Evolutionary conservation across 1,140 invertebrate genomes (phyloP), one percentile per base, ranked within the genome.

Genomic region (Pemphigus obesinymphae): DNA sequence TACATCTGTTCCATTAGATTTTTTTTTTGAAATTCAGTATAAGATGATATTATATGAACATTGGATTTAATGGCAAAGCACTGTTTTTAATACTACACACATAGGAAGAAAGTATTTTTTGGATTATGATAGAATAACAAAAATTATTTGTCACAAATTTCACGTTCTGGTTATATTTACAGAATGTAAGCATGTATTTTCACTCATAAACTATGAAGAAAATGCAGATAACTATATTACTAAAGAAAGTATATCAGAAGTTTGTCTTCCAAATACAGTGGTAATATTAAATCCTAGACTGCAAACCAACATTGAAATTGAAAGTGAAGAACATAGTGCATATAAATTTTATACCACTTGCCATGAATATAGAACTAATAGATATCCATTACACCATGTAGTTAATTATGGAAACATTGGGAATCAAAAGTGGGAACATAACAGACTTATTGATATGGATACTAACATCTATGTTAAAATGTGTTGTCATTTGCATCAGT

Each of bases 391-490:
- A n/a, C n/a, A n/a, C 3, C 45, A 23, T 37, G 17, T 58, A 17
- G 10, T 2, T 45, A 11, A n/a, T n/a, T n/a, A n/a, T n/a, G n/a
- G n/a, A n/a, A n/a, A n/a, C n/a, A n/a, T n/a, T n/a, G n/a, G n/a
- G n/a, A n/a, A n/a, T n/a, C n/a, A n/a, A n/a, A n/a, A n/a, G n/a
- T n/a, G n/a, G n/a, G 26, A 1, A 58, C 4, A 58, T 43, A 23
- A 17, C 8, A 58, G 40, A n/a, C 76, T 80, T 61, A 23, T 80
- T n/a, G 55, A 61, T 80, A 40, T 80, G 23, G 40, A 80, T 20
- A 29, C 20, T 3, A 63, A 63, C n/a, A 0, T 20, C 17, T 20
- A 45, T 80, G 17, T 8, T 5, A 40, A 40, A 20, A 1, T 11
- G 31, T 80, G 76, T 8, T 80, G 76, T 43, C 63, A 29, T 55